These are phyloP conservation scores for Boulengeromyrus knoepffleri DNA, from an alignment of 2,113 vertebrate species.

Conservation along the genomic window DNA sequence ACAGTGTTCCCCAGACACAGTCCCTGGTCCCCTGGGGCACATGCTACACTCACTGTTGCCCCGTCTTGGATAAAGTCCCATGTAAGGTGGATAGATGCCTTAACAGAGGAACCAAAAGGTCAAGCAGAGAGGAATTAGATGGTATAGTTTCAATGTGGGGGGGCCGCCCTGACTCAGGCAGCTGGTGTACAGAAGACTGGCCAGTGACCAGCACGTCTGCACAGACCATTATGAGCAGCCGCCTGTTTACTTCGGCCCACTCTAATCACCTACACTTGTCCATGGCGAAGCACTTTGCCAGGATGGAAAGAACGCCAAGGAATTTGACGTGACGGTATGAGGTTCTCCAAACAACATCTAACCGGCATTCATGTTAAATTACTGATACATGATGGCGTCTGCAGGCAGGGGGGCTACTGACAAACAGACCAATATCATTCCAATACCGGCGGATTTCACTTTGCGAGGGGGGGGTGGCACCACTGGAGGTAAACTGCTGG, in stretches of 20 bases:
- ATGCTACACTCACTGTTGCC: not conserved
- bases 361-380: not conserved
- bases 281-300: not conserved
- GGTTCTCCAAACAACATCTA: not conserved
- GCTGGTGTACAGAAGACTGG: not conserved
- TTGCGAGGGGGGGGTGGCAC: not conserved
- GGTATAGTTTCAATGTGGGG: not conserved
- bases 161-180: not conserved
- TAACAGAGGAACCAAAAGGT: not conserved
- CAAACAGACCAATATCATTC: not conserved
- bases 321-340: not conserved
- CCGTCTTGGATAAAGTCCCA: not conserved
- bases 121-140: not conserved
- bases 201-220: not conserved
- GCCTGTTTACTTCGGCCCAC: not conserved
- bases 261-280: not conserved
- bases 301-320: not conserved
- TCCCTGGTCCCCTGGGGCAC: not conserved
- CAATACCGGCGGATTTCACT: not conserved
- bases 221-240: not conserved
- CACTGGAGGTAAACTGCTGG: not conserved
- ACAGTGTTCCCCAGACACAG: not conserved
- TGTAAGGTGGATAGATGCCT: not conserved
- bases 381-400: not conserved
- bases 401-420: not conserved